Conservation (phyloP, 1,140 invertebrate genomes). For the Diorhabda carinulata region DNA sequence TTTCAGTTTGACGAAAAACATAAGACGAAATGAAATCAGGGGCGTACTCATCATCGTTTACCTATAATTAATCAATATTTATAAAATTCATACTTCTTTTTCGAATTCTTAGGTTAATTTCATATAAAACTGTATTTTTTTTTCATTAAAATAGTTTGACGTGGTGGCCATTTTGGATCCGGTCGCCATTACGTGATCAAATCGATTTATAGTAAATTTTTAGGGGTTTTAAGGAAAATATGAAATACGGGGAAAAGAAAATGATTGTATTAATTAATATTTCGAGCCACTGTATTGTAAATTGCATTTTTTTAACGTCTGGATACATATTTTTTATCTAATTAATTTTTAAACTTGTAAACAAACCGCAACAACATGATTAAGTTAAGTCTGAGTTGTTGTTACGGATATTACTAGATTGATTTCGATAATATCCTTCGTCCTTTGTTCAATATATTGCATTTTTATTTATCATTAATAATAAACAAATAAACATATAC, state of each 20-base stretch:
- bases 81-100: too few relatives aligned
- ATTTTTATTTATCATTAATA: neutral
- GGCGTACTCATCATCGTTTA: neutral
- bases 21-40: neutral
- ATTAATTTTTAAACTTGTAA: neutral
- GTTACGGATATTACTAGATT: neutral
- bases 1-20: constrained; percentile 17
- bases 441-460: neutral
- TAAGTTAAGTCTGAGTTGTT: neutral
- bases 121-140: too few relatives aligned
- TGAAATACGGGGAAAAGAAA: too few relatives aligned
- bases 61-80: too few relatives aligned
- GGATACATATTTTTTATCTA: neutral
- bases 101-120: too few relatives aligned
- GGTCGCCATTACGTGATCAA: too few relatives aligned
- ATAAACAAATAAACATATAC: neutral
- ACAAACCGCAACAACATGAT: neutral
- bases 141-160: too few relatives aligned
- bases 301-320: neutral
- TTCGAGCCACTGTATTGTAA: neutral
- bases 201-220: too few relatives aligned
- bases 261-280: too few relatives aligned
- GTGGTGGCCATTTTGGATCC: too few relatives aligned
- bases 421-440: neutral
- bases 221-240: too few relatives aligned